Conservation (phyloP, 2,113 vertebrate genomes). For the Clarias magur region DNA sequence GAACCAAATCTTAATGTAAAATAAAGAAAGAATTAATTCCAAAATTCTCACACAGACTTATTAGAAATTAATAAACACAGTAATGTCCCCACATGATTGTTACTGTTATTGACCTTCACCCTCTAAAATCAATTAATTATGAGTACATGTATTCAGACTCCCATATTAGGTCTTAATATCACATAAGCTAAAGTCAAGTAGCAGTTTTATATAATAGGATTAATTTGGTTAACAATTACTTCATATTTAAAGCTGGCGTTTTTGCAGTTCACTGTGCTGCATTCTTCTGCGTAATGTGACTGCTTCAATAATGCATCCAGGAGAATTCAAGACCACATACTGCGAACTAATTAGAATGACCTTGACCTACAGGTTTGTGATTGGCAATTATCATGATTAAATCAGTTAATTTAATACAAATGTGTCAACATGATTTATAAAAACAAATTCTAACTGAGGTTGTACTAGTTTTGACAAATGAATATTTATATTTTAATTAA, state of each 20-base stretch:
- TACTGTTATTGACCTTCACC: not conserved
- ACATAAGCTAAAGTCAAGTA: not conserved
- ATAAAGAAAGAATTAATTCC: not conserved
- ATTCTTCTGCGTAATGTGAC: not conserved
- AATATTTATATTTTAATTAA: too few relatives aligned
- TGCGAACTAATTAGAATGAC: not conserved
- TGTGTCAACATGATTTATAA: too few relatives aligned
- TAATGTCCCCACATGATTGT: not conserved
- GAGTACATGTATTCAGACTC: not conserved
- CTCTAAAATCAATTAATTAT: not conserved
- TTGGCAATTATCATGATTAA: too few relatives aligned
- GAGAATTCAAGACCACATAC: not conserved
- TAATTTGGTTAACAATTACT: not conserved
- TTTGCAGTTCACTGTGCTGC: not conserved
- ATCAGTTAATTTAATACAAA: too few relatives aligned
- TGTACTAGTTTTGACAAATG: too few relatives aligned
- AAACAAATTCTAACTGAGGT: too few relatives aligned
- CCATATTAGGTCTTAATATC: not conserved
- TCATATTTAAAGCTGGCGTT: not conserved
- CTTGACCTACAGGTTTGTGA: too few relatives aligned
- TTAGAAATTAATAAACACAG: not conserved
- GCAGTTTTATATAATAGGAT: not conserved
- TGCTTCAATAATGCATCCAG: not conserved
- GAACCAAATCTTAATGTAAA: not conserved
- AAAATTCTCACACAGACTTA: not conserved